These are phyloP conservation scores for Latrodectus hesperus DNA, from an alignment of 2,888 invertebrate genomes.

Conservation along the genomic window DNA sequence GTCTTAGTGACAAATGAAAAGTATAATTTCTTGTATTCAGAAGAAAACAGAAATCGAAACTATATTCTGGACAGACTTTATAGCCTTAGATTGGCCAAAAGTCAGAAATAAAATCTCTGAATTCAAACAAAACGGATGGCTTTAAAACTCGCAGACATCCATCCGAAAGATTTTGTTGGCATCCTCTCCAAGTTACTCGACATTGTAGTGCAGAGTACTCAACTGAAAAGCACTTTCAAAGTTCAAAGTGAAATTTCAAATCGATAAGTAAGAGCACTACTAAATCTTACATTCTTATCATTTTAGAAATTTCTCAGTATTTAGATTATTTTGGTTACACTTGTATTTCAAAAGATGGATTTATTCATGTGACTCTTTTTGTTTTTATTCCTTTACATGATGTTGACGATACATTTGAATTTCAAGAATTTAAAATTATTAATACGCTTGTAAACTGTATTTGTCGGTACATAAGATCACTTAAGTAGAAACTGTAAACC, in stretches of 20 bases:
- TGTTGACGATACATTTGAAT: too few relatives aligned
- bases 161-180: slow-evolving; percentile 39
- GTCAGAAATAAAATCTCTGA: slow-evolving; percentile 54
- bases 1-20: slow-evolving; percentile 52
- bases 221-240: slow-evolving; percentile 38
- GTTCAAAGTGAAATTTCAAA: slow-evolving; percentile 32
- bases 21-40: slow-evolving; percentile 52
- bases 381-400: background rate
- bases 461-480: too few relatives aligned
- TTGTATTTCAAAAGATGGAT: slow-evolving; percentile 6
- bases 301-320: slow-evolving; percentile 36
- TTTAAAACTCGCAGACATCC: slow-evolving; percentile 56
- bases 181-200: slow-evolving; percentile 19
- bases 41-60: slow-evolving; percentile 58
- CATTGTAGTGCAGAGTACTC: slow-evolving; percentile 12
- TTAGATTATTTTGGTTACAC: slow-evolving; percentile 17
- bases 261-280: slow-evolving; percentile 53
- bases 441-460: too few relatives aligned
- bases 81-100: slow-evolving; percentile 58
- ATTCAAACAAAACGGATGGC: slow-evolving; percentile 49
- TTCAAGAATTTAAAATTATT: too few relatives aligned
- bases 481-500: too few relatives aligned
- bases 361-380: slow-evolving; percentile 23
- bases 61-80: slow-evolving; percentile 47
- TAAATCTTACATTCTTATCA: slow-evolving; percentile 27